These are phyloP conservation scores for Ciconia maguari DNA, from an alignment of 2,113 vertebrate genomes.

Conservation along the genomic window DNA sequence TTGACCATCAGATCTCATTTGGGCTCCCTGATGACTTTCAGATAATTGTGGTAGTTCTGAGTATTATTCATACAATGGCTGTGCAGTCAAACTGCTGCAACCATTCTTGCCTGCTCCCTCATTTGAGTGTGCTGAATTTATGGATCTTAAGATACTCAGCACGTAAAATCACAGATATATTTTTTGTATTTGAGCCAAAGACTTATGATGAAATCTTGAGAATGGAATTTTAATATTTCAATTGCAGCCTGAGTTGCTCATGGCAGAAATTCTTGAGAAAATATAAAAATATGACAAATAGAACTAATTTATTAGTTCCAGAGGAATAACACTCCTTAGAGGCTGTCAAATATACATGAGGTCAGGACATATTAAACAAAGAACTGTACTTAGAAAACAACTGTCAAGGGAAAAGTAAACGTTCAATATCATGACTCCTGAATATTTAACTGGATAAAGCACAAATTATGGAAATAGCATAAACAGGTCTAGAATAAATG, in stretches of 20 bases:
- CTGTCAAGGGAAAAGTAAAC: not conserved
- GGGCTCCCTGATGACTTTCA: not conserved
- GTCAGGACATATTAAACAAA: not conserved
- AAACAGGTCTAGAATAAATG: not conserved
- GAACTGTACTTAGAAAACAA: not conserved
- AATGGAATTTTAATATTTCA: constrained; percentile 29
- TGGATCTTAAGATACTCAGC: not conserved
- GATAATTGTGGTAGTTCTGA: not conserved
- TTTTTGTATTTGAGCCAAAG: not conserved
- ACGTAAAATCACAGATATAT: not conserved
- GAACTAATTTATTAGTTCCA: not conserved
- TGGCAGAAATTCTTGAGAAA: not conserved
- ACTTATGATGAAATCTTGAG: not conserved
- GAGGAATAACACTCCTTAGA: not conserved
- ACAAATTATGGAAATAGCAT: not conserved
- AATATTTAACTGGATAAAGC: not conserved
- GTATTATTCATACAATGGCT: not conserved
- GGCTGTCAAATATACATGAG: not conserved
- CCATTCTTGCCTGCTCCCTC: not conserved
- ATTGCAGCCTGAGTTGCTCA: not conserved
- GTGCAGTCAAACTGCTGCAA: not conserved
- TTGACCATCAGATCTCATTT: not conserved
- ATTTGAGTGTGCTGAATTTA: not conserved
- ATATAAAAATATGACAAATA: not conserved
- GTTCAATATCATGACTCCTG: not conserved